phyloP scores from a whole-genome alignment of 1,140 invertebrate genomes.

The Polyergus mexicanus region DNA sequence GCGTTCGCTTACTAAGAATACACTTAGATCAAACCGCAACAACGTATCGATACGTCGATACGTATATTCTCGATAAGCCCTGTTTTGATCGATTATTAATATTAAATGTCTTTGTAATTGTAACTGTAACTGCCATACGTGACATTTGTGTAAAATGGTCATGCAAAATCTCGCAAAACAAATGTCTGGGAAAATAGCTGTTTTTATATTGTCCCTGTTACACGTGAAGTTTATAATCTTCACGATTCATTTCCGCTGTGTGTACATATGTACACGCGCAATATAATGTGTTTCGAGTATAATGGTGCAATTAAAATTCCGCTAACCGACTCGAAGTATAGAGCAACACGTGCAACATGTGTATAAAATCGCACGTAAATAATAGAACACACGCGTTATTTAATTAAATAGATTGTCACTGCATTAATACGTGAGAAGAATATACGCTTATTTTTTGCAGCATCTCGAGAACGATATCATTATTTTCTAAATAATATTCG shows the following conservation, averaged over 20 bases:
- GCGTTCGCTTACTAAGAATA: neutral
- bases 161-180: neutral
- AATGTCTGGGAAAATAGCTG: neutral
- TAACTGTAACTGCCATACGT: neutral
- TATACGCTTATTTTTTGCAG: neutral
- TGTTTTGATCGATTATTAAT: neutral
- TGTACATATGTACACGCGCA: neutral
- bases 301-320: constrained; percentile 40
- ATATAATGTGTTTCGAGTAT: constrained; percentile 18
- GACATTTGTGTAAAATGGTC: neutral
- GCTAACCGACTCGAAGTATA: neutral
- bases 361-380: neutral
- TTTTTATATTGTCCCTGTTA: neutral
- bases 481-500: neutral
- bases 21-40: constrained; percentile 27
- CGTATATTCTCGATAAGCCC: no score
- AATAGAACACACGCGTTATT: neutral
- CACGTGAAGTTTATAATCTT: neutral
- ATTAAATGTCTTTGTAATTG: neutral
- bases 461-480: neutral
- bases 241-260: neutral
- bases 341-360: neutral
- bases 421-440: neutral
- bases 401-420: constrained; percentile 48
- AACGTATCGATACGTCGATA: neutral